phyloP scores from a whole-genome alignment of 1,140 invertebrate species.

The Drosophila eugracilis region DNA sequence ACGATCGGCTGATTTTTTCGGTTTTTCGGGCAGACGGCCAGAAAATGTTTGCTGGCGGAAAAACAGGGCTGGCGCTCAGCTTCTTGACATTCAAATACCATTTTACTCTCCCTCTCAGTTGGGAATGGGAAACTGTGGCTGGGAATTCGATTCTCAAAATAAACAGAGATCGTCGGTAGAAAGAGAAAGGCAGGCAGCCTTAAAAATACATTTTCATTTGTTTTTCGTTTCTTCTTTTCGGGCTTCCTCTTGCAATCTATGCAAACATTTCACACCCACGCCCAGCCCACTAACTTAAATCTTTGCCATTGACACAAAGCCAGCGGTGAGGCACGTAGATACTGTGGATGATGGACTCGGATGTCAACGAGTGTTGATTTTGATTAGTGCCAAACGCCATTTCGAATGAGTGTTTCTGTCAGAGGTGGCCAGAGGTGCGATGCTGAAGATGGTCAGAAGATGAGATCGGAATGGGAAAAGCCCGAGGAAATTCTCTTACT shows the following conservation, averaged over 20 bases:
- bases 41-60: constrained; percentile 24
- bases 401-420: constrained; percentile 48
- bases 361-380: constrained; percentile 29
- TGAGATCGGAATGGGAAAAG: constrained; percentile 24
- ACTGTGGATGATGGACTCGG: constrained; percentile 20
- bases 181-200: constrained; percentile 36
- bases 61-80: constrained; percentile 16
- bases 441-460: constrained; percentile 2
- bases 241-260: constrained; percentile 39
- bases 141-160: constrained; percentile 38
- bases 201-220: constrained; percentile 28
- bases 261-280: constrained; percentile 45
- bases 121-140: neutral
- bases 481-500: neutral
- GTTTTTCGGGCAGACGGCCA: constrained; percentile 44
- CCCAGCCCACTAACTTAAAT: constrained; percentile 40
- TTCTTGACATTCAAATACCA: constrained; percentile 23
- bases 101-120: constrained; percentile 27
- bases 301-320: constrained; percentile 47
- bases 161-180: constrained; percentile 19
- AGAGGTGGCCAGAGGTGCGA: too few species aligned
- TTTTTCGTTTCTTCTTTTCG: constrained; percentile 21
- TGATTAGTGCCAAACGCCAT: constrained; percentile 72
- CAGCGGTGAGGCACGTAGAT: constrained; percentile 15
- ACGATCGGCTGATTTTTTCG: constrained; percentile 7